Evolutionary conservation across 1,140 invertebrate genomes (phyloP), one percentile per base, ranked within the genome.

Genomic region (Coenobita brevimanus): DNA sequence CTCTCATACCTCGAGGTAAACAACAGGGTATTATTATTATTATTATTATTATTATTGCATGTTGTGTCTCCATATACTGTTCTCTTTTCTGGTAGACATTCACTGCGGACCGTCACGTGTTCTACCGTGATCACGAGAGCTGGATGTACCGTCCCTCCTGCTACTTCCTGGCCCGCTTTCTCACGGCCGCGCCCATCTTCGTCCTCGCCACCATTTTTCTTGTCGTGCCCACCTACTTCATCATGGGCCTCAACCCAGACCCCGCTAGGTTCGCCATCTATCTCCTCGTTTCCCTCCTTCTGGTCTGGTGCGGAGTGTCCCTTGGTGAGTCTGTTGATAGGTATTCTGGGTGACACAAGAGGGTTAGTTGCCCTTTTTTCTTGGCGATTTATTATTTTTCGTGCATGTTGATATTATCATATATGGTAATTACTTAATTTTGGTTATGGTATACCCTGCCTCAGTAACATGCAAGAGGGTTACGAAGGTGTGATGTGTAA

Each of bases 291-390:
- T 94, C 97, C 1, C 94, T 96, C 8, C 93, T 99, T 0, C 95
- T 98, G 13, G 96, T 97, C 2, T 98, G 98, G 92, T 96, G 97
- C 10, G 96, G 97, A 13, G 96, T 96, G 2, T 98, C 97, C 8
- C 98, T 99, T 92, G 97, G 97, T 97, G 94, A 94, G 93, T 79
- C 15, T 10, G 43, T 1, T n/a, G n/a, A n/a, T n/a, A n/a, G n/a
- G n/a, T n/a, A n/a, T n/a, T n/a, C n/a, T 41, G 2, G 8, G 71
- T 30, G 71, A 75, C 21, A 78, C 24, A 46, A 78, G 46, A 43
- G 4, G 43, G 6, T 41, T 43, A n/a, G n/a, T 3, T 24, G 17
- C 33, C 24, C n/a, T n/a, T n/a, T n/a, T n/a, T n/a, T n/a, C n/a
- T n/a, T n/a, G n/a, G n/a, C n/a, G n/a, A n/a, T n/a, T n/a, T n/a